Evolutionary conservation across 1,140 invertebrate species (phyloP).

Genomic region (Pogonognathellus flavescens): DNA sequence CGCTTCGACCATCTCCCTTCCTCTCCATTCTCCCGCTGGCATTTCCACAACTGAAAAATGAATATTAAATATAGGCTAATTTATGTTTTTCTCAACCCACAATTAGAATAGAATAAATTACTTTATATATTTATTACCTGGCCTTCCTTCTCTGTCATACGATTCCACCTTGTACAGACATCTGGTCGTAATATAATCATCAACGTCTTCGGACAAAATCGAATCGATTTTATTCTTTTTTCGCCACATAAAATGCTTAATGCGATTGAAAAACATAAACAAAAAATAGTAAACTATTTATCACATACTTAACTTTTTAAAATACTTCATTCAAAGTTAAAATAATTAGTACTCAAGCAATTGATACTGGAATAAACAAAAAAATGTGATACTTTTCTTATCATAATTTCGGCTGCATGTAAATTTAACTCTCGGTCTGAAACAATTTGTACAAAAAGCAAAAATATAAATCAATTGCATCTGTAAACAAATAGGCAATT

Average conservation of each 20-base stretch:
- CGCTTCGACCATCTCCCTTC: background rate
- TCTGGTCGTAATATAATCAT: background rate
- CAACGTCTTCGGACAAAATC: background rate
- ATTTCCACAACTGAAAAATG: slow-evolving; percentile 7
- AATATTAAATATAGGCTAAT: background rate
- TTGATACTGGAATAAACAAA: background rate
- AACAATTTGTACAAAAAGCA: too few species aligned
- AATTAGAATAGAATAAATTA: background rate
- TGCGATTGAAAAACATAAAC: background rate
- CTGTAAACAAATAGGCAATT: background rate
- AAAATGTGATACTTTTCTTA: background rate
- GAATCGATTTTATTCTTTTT: background rate
- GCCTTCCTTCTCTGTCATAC: background rate
- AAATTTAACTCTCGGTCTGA: slow-evolving; percentile 26
- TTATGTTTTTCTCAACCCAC: background rate
- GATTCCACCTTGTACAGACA: background rate
- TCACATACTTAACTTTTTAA: background rate
- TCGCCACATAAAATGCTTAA: background rate
- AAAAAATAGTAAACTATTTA: background rate
- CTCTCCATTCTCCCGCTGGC: slow-evolving; percentile 26
- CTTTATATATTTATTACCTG: too few species aligned
- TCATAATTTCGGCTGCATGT: slow-evolving; percentile 18
- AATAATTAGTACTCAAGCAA: background rate
- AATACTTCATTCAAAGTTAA: background rate
- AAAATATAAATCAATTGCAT: too few species aligned